Evolutionary conservation across 2,888 invertebrate species (phyloP).

Genomic region (Congeria kusceri): DNA sequence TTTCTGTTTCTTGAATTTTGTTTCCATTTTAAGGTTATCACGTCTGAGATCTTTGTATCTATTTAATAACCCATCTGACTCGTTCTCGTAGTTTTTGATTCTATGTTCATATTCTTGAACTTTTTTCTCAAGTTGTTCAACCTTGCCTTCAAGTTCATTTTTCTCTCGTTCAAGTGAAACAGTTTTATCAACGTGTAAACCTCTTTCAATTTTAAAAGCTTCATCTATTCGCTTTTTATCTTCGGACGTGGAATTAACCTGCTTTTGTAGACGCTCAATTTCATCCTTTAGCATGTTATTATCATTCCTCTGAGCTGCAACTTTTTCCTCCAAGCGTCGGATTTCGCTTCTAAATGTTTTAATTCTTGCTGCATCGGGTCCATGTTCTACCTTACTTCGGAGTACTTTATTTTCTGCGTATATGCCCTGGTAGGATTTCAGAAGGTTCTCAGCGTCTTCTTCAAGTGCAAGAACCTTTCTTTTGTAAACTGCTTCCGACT

Average conservation of each 20-base stretch:
- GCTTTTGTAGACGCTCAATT: slow-evolving; percentile 30
- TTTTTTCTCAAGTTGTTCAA: slow-evolving; percentile 41
- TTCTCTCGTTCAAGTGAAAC: slow-evolving; percentile 47
- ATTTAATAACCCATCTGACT: slow-evolving; percentile 43
- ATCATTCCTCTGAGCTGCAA: slow-evolving; percentile 21
- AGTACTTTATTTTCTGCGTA: slow-evolving; percentile 59
- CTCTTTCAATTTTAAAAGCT: slow-evolving; percentile 54
- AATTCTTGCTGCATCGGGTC: slow-evolving; percentile 50
- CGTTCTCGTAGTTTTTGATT: slow-evolving; percentile 50
- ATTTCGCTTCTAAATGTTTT: slow-evolving; percentile 52
- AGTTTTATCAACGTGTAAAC: slow-evolving; percentile 45
- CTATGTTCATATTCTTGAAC: slow-evolving; percentile 45
- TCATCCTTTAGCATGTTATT: slow-evolving; percentile 44
- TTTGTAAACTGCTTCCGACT: slow-evolving; percentile 51
- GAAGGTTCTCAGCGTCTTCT: slow-evolving; percentile 45
- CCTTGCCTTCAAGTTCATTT: slow-evolving; percentile 33
- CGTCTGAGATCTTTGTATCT: slow-evolving; percentile 60
- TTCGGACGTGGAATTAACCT: slow-evolving; percentile 27
- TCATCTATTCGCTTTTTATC: slow-evolving; percentile 55
- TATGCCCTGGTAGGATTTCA: slow-evolving; percentile 55
- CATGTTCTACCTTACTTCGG: slow-evolving; percentile 54
- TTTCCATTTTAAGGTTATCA: slow-evolving; percentile 60
- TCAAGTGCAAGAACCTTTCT: slow-evolving; percentile 46
- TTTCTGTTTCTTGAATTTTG: slow-evolving; percentile 58
- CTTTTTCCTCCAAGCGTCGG: slow-evolving; percentile 51